phyloP scores from a whole-genome alignment of 2,888 invertebrate genomes.

The Lydus trimaculatus region DNA sequence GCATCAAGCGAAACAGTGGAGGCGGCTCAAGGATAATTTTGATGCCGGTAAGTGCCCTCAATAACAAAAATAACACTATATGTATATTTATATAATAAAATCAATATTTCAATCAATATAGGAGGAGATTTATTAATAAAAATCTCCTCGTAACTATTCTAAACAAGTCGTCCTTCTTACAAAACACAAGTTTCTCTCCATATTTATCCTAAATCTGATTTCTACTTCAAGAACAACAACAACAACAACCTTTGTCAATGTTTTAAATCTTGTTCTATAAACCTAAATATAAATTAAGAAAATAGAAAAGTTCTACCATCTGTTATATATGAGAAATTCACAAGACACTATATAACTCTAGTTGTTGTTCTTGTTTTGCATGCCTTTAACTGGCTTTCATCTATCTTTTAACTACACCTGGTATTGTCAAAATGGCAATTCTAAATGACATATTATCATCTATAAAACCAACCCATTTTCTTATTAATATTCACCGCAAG shows the following conservation, averaged over 20 bases:
- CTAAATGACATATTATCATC: background rate
- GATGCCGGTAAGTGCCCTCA: slow-evolving; percentile 71
- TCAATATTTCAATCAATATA: too few relatives aligned
- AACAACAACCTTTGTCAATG: background rate
- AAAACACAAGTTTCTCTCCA: background rate
- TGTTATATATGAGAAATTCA: slow-evolving; percentile 2
- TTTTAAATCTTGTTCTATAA: background rate
- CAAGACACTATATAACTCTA: background rate
- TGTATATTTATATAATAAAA: too few relatives aligned
- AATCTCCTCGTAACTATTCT: too few relatives aligned
- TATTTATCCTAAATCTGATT: background rate
- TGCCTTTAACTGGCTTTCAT: background rate
- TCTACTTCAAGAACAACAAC: background rate
- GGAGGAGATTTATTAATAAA: too few relatives aligned
- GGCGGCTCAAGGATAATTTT: slow-evolving; percentile 77
- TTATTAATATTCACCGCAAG: background rate
- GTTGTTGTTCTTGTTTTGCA: background rate
- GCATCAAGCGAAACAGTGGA: slow-evolving; percentile 83
- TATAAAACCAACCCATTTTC: background rate
- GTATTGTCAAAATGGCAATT: background rate
- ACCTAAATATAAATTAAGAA: slow-evolving; percentile 1
- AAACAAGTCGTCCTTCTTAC: too few relatives aligned
- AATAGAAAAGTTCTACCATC: background rate
- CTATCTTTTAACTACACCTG: background rate
- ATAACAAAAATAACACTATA: background rate